Evolutionary conservation across 2,113 vertebrate species (phyloP).

Genomic region (Sturnus vulgaris): DNA sequence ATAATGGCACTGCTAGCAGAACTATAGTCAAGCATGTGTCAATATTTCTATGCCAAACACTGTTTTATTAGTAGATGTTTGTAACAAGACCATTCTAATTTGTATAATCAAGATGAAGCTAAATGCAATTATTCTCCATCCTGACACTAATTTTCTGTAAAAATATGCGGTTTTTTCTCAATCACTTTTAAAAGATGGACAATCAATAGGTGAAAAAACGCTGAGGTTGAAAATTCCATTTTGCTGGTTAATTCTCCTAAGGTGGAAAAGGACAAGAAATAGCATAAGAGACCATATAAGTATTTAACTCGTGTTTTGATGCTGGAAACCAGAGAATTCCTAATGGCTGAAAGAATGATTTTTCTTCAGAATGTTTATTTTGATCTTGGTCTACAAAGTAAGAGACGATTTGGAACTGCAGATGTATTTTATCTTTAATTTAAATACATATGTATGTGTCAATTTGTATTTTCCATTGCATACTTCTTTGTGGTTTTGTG

Average conservation of each 20-base stretch:
- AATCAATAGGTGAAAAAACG: background rate
- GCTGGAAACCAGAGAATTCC: background rate
- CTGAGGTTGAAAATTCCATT: background rate
- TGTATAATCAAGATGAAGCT: constrained; percentile 37
- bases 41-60: constrained; percentile 31
- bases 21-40: constrained; percentile 24
- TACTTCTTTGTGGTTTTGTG: rapidly evolving
- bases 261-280: background rate
- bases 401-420: background rate
- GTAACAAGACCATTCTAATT: constrained; percentile 35
- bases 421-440: background rate
- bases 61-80: constrained; percentile 48
- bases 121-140: constrained; percentile 6
- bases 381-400: background rate
- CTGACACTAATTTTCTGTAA: background rate
- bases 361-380: background rate
- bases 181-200: background rate
- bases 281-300: background rate
- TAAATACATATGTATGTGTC: background rate
- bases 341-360: background rate
- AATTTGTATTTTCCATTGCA: background rate
- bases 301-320: background rate
- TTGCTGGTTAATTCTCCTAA: background rate
- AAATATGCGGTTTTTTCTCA: background rate
- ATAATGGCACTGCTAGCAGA: constrained; percentile 5